phyloP scores from a whole-genome alignment of 2,797 vertebrate genomes.

The Iguana delicatissima region DNA sequence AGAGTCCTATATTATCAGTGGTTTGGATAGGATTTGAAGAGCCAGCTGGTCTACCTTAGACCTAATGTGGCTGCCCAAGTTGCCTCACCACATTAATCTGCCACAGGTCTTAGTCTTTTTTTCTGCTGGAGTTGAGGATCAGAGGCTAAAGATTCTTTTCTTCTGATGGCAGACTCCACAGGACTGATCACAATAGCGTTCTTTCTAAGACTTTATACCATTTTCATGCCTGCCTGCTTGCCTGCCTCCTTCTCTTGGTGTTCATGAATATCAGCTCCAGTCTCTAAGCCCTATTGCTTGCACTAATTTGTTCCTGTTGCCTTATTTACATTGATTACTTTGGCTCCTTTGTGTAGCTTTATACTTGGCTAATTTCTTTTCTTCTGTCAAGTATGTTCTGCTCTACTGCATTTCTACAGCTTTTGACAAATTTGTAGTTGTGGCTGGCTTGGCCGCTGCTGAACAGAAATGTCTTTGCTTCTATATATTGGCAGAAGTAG shows the following conservation, averaged over 20 bases:
- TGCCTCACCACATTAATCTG: background rate
- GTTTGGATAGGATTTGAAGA: background rate
- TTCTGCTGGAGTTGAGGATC: background rate
- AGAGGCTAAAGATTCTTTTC: background rate
- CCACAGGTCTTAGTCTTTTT: background rate
- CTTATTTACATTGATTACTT: slow-evolving; percentile 32
- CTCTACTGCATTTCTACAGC: slow-evolving; percentile 18
- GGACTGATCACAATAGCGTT: background rate
- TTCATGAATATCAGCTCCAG: background rate
- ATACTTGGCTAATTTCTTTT: slow-evolving; percentile 9
- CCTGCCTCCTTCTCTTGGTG: background rate
- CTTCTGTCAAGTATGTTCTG: slow-evolving; percentile 27
- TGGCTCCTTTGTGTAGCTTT: slow-evolving; percentile 27
- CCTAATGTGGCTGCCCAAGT: background rate
- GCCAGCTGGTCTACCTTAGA: background rate
- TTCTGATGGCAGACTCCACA: background rate
- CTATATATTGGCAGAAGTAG: background rate
- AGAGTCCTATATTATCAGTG: too few relatives aligned
- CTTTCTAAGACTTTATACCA: background rate
- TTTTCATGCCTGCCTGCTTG: background rate
- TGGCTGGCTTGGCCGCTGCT: background rate
- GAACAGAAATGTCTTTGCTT: background rate
- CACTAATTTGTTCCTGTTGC: slow-evolving; percentile 18
- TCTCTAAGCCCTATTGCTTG: slow-evolving; percentile 13
- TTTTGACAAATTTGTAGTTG: slow-evolving; percentile 13